Evolutionary conservation across 1,140 invertebrate genomes (phyloP), one percentile per base, ranked within the genome.

Genomic region (Physella acuta): DNA sequence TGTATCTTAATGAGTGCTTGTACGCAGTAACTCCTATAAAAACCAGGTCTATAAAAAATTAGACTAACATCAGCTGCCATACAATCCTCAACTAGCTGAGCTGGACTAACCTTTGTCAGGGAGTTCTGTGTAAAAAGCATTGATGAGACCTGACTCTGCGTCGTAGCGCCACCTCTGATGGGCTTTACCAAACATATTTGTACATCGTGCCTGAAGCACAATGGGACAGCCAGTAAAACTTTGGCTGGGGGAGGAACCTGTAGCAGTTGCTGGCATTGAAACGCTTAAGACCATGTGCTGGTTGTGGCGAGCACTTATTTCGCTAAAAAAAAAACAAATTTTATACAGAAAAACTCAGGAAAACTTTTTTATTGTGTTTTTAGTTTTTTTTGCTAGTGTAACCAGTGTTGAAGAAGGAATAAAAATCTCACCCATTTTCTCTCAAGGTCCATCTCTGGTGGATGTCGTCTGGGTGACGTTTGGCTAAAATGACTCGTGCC

Each of bases 101-200:
- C 14, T n/a, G 11, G 26, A 30, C 59, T 59, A 62, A 83, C 82
- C 81, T 73, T 81, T 83, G 61, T 85, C 82, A 30, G 76, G 68
- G 17, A 70, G 59, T 49, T 82, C 75, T 11, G 82, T 73, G 33
- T 77, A 67, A 67, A 85, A 85, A n/a, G 84, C 81, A 62, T 78
- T 71, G 49, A 85, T 80, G 63, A 79, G 77, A 39, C 83, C 83
- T 33, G 79, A 80, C 56, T 82, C 78, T 52, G 79, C 75, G 72
- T 85, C 81, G 66, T 82, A 81, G 31, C 70, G 52, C 83, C 83
- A 85, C 59, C 75, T 74, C 72, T 85, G 84, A 56, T 85, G 81
- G 37, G 84, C 82, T 34, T 79, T 79, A 34, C 84, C 84, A 74
- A 78, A 81, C 68, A 76, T 74, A 34, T 78, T 78, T 14, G 62